Evolutionary conservation across 1,140 invertebrate genomes (phyloP).

Genomic region (Cyrtorhinus lividipennis): DNA sequence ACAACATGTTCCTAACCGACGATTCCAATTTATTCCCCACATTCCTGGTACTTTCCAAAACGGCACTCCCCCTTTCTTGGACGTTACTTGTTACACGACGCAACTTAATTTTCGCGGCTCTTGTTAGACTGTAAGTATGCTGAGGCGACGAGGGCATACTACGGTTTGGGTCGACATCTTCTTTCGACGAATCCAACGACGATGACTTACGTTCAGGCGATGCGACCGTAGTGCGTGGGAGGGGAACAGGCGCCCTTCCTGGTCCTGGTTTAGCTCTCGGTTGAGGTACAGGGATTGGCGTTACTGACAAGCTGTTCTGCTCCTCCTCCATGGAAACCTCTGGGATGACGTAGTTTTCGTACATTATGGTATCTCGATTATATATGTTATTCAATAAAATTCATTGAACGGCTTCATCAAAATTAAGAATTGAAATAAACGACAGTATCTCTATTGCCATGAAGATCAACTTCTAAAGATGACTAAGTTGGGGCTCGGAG

Average conservation of each 20-base stretch:
- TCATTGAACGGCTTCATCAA: no score
- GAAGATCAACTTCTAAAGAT: no score
- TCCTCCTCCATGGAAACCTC: no score
- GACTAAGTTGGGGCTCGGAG: no score
- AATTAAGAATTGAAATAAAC: no score
- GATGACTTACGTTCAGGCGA: background rate
- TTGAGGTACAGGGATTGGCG: background rate
- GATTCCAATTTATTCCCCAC: constrained; percentile 25
- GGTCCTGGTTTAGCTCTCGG: background rate
- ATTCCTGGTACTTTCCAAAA: constrained; percentile 25
- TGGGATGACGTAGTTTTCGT: no score
- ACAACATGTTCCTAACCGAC: constrained; percentile 23
- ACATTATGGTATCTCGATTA: no score
- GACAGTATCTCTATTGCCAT: no score
- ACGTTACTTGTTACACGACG: constrained; percentile 21
- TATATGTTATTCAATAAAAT: no score
- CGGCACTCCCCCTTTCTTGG: constrained; percentile 24
- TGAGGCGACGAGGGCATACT: background rate
- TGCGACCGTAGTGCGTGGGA: background rate
- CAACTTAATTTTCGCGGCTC: background rate
- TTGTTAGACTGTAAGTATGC: background rate
- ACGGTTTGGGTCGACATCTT: background rate
- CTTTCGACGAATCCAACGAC: background rate
- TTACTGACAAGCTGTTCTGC: no score
- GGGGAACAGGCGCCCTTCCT: constrained; percentile 7